phyloP scores from a whole-genome alignment of 1,140 invertebrate species.

The Drosophila triauraria region DNA sequence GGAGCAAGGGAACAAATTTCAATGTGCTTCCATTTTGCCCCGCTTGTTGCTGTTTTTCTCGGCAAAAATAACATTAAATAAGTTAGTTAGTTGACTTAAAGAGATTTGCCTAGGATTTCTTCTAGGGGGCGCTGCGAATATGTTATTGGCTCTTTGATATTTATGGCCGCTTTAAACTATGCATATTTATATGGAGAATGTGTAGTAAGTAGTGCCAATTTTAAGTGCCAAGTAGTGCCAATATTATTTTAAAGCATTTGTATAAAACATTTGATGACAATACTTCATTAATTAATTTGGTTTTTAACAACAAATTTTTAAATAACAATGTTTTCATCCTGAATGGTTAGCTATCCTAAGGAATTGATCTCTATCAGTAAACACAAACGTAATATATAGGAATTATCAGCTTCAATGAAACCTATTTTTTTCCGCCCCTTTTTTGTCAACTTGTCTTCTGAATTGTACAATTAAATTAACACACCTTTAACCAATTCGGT shows the following conservation, averaged over 20 bases:
- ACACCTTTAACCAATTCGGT: not conserved
- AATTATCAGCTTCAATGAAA: no score
- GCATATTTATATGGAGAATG: not conserved
- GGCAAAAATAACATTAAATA: slow-evolving; percentile 20
- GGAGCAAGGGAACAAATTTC: slow-evolving; percentile 3
- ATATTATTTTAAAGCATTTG: no score
- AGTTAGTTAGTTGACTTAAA: slow-evolving; percentile 19
- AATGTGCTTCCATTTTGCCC: slow-evolving; percentile 1
- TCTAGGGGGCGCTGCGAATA: not conserved
- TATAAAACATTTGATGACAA: no score
- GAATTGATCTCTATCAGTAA: no score
- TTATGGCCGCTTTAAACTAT: not conserved
- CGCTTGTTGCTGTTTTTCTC: not conserved
- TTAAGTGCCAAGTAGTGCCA: no score
- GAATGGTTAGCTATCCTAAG: no score
- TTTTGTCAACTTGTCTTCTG: not conserved
- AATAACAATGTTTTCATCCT: no score
- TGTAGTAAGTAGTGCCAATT: not conserved
- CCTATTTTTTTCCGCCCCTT: no score
- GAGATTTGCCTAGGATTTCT: slow-evolving; percentile 12
- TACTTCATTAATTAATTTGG: no score
- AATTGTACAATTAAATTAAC: not conserved
- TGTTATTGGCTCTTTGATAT: not conserved
- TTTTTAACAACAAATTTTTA: no score
- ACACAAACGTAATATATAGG: no score